Percentiles rank a stretch among this genome's conserved stretches.
These are phyloP conservation scores for Dicentrarchus labrax DNA, from an alignment of 2,113 vertebrate species.

Conservation along the genomic window DNA sequence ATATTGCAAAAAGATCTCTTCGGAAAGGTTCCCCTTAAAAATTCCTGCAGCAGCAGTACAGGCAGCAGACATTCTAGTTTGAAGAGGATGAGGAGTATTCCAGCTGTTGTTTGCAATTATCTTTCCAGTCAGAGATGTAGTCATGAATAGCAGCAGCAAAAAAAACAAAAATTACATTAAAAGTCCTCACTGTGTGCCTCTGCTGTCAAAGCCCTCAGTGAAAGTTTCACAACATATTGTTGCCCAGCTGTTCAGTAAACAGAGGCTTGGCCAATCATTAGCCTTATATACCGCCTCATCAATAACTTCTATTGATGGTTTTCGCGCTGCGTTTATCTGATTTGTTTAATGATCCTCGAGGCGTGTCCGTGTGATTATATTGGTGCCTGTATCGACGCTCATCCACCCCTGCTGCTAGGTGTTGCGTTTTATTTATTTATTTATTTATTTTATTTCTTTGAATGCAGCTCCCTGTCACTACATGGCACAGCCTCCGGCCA, in stretches of 20 bases:
- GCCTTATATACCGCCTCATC: conserved; percentile 85
- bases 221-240: conserved; percentile 73
- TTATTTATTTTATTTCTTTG: conserved; percentile 15
- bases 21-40: conserved; percentile 29
- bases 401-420: conserved; percentile 43
- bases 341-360: conserved; percentile 84
- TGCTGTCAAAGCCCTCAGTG: conserved; percentile 41
- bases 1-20: conserved; percentile 60
- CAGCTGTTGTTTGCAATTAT: conserved; percentile 34
- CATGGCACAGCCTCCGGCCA: conserved; percentile 23
- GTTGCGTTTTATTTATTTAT: conserved; percentile 28
- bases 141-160: conserved; percentile 38
- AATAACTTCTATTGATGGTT: conserved; percentile 87
- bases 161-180: neutral
- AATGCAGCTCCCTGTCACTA: conserved; percentile 12
- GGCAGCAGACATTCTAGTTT: conserved; percentile 69
- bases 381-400: conserved; percentile 44
- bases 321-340: conserved; percentile 82
- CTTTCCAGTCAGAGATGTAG: conserved; percentile 7
- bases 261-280: conserved; percentile 80
- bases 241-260: conserved; percentile 71
- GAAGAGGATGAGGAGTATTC: conserved; percentile 40
- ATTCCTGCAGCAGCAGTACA: conserved; percentile 53
- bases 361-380: conserved; percentile 80
- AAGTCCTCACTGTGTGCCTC: conserved; percentile 14